A percentile compares a stretch with the other conserved stretches of the same genome.
Conservation (phyloP, 2,888 invertebrate species). For the Mystacides longicornis region DNA sequence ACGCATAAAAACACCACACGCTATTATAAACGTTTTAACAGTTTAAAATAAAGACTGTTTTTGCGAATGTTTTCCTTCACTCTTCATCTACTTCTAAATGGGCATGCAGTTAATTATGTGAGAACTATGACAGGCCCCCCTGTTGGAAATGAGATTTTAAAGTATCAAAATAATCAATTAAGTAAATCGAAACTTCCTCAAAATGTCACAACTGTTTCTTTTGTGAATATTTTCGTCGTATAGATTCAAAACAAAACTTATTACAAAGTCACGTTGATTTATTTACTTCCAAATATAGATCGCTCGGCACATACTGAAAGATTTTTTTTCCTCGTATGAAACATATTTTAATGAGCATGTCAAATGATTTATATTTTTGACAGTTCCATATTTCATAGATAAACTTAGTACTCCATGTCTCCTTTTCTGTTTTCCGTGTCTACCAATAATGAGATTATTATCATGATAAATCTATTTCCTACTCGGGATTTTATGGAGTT, state of each 20-base stretch:
- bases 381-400: conserved; percentile 7
- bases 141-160: not conserved
- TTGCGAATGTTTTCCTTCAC: conserved; percentile 3
- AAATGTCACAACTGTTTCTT: not conserved
- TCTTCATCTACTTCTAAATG: conserved; percentile 16
- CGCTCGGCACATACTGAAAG: conserved; percentile 2
- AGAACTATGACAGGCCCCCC: conserved; percentile 16
- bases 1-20: conserved; percentile 1
- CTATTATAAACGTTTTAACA: not conserved
- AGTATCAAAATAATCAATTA: not conserved
- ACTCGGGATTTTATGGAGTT: no score
- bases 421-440: no score
- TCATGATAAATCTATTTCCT: no score
- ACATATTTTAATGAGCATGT: not conserved
- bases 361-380: conserved; percentile 12
- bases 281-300: not conserved
- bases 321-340: not conserved
- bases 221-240: not conserved
- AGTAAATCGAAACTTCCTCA: not conserved
- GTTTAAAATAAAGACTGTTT: not conserved
- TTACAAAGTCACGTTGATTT: not conserved
- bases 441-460: no score
- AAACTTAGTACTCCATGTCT: no score
- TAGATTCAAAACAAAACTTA: not conserved
- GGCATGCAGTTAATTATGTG: conserved; percentile 21